phyloP scores from a whole-genome alignment of 2,113 vertebrate species.

The Microtus pennsylvanicus region DNA sequence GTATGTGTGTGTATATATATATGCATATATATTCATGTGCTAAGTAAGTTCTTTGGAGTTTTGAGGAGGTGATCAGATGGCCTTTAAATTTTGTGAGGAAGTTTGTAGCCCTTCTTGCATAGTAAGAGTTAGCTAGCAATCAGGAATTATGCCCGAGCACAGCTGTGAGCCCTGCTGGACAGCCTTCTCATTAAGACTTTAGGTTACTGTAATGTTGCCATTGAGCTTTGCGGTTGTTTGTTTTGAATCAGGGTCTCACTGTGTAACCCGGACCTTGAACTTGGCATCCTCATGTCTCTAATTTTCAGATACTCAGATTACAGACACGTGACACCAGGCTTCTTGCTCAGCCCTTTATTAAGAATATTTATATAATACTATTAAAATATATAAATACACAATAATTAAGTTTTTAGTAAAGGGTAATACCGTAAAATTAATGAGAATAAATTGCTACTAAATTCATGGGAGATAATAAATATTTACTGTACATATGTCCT shows the following conservation, averaged over 20 bases:
- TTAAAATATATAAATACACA: not conserved
- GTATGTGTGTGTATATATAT: rapidly evolving
- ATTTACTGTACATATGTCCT: not conserved
- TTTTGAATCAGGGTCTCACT: not conserved
- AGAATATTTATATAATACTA: conserved; percentile 14
- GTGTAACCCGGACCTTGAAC: not conserved
- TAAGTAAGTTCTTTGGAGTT: conserved; percentile 49
- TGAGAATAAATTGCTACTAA: conserved; percentile 34
- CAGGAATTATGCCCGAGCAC: conserved; percentile 52
- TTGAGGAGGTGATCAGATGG: conserved; percentile 27
- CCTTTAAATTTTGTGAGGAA: conserved; percentile 5
- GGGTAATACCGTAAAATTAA: not conserved
- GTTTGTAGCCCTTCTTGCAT: conserved; percentile 10
- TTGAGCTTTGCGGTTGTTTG: not conserved
- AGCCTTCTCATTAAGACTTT: conserved; percentile 11
- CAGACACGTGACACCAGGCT: no score
- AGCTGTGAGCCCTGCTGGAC: conserved; percentile 26
- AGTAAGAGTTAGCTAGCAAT: conserved; percentile 39
- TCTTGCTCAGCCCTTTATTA: not conserved
- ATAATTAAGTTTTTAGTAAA: not conserved
- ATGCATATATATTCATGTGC: not conserved
- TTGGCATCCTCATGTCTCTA: not conserved
- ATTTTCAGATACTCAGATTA: not conserved
- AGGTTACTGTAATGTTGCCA: not conserved
- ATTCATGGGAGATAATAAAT: conserved; percentile 27